These are phyloP conservation scores for Meteorus colon DNA, from an alignment of 2,888 invertebrate species.

Conservation along the genomic window DNA sequence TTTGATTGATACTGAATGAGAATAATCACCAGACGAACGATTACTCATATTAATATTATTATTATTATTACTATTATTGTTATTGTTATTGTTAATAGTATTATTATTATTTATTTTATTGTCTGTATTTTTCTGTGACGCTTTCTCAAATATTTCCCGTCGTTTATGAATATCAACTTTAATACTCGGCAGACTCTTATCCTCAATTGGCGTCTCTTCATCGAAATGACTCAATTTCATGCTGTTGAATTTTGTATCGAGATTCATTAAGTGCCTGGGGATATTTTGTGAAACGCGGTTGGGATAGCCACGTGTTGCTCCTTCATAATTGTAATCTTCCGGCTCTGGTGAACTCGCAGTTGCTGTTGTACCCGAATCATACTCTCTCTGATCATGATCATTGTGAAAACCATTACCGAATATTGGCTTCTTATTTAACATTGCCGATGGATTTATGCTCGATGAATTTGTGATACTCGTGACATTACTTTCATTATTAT, in stretches of 20 bases:
- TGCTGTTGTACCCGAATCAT: constrained; percentile 81
- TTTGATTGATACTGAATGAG: constrained; percentile 81
- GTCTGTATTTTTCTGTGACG: constrained; percentile 69
- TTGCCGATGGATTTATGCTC: constrained; percentile 63
- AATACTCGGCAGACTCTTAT: constrained; percentile 76
- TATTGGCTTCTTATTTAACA: constrained; percentile 56
- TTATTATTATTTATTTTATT: constrained; percentile 51
- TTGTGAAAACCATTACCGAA: constrained; percentile 65
- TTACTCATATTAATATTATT: constrained; percentile 3
- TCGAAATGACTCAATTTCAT: constrained; percentile 72
- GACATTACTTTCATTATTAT: constrained; percentile 43
- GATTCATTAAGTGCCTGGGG: constrained; percentile 67
- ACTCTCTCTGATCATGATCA: constrained; percentile 74
- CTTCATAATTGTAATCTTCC: constrained; percentile 90
- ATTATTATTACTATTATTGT: constrained; percentile 57
- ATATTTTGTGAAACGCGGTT: constrained; percentile 78
- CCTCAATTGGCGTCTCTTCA: constrained; percentile 71
- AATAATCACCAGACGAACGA: constrained; percentile 78
- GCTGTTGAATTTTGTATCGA: constrained; percentile 59
- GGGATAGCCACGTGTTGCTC: constrained; percentile 90
- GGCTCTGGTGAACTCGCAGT: constrained; percentile 82
- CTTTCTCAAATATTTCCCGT: constrained; percentile 87
- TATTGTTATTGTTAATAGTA: constrained; percentile 67
- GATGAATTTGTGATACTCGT: constrained; percentile 46
- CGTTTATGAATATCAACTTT: constrained; percentile 88